Base-by-base conservation (phyloP, 2,888 invertebrate species). In the Lycia hirtaria region DNA sequence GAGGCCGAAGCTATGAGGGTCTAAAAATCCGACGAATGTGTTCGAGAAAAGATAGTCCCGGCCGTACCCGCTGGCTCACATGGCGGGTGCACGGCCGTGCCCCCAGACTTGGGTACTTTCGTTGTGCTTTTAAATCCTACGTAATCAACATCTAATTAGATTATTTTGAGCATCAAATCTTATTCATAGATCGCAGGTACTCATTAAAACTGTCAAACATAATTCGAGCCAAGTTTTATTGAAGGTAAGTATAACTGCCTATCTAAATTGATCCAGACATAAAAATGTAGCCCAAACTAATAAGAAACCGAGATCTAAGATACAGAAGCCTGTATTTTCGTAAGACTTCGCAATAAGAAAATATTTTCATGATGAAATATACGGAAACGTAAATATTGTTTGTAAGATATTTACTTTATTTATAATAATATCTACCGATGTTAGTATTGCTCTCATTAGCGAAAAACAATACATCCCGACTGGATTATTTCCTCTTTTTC, bases 281-380 rank as follows among this genome's bases (percentile, higher is more conserved):
- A 5, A 1, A 10, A 35, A 6, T 38, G 22, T 0, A 26, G 26
- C 0, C 14, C 10, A 41, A 41, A 22, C 24, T n/a, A n/a, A 41
- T 41, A 26, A 17, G 17, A n/a, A 26, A 17, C n/a, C 15, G 17
- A 41, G 15, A 41, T 41, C 41, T 26, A 28, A 28, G 26, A 17
- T 19, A 14, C 24, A 24, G 1, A 0, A 26, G 15, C 15, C 41
- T 28, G n/a, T 41, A 28, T 41, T 5, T 44, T 30, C 10, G 5
- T 28, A 43, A 28, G 40, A 26, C 28, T 20, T 14, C 30, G 12
- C 32, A 30, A 30, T 30, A 19, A 28, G 15, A 17, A 17, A 45
- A 47, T 26, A 37, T 47, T 35, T 47, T 47, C 24, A 15, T 4
- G 4, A n/a, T 3, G 4, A 33, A 22, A 47, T 35, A 47, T 47